Evolutionary conservation across 2,888 invertebrate genomes (phyloP).

Genomic region (Periphyllus acericola): DNA sequence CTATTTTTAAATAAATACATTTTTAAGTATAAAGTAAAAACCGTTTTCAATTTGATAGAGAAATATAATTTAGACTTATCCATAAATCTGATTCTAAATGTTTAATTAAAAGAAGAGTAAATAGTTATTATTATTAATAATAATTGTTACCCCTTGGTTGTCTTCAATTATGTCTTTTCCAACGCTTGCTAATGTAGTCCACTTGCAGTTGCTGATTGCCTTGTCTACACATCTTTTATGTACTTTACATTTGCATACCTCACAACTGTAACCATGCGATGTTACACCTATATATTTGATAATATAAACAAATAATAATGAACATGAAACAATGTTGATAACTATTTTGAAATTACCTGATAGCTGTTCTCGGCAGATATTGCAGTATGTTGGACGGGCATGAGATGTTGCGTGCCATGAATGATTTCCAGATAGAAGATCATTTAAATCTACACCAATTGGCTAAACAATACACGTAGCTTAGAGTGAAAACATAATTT

Average conservation of each 20-base stretch:
- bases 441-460: conserved; percentile 70
- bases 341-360: conserved; percentile 69
- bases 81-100: neutral
- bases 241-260: conserved; percentile 97
- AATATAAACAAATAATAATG: neutral
- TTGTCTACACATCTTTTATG: conserved; percentile 95
- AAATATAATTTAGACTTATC: neutral
- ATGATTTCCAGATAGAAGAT: conserved; percentile 78
- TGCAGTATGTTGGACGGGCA: conserved; percentile 95
- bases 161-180: conserved; percentile 96
- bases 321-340: neutral
- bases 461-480: conserved; percentile 59
- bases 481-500: neutral
- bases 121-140: neutral
- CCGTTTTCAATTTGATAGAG: neutral
- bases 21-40: no score
- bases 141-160: conserved; percentile 80
- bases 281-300: conserved; percentile 77
- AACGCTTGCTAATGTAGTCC: conserved; percentile 95
- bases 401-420: conserved; percentile 92
- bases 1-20: no score
- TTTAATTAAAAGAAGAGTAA: neutral
- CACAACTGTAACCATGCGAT: conserved; percentile 94
- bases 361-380: conserved; percentile 93
- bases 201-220: conserved; percentile 94